Evolutionary conservation across 1,140 invertebrate genomes (phyloP).

Genomic region (Thaumatotibia leucotreta): DNA sequence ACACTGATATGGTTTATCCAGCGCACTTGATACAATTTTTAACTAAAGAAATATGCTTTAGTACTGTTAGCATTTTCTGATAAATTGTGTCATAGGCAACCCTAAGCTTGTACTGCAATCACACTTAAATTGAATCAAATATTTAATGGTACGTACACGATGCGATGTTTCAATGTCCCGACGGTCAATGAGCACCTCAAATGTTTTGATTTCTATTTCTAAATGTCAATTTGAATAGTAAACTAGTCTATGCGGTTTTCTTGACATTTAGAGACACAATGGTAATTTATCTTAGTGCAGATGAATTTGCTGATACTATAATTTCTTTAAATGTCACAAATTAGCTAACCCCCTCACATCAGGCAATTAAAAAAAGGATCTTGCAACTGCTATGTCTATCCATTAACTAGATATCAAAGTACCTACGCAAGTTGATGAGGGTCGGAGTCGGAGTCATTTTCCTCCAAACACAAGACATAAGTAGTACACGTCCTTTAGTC

Average conservation of each 20-base stretch:
- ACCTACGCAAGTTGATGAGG: background rate
- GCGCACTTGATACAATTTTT: too few relatives aligned
- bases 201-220: background rate
- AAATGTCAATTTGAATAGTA: too few relatives aligned
- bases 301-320: too few relatives aligned
- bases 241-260: too few relatives aligned
- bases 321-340: too few relatives aligned
- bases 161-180: background rate
- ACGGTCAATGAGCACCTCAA: background rate
- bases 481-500: background rate
- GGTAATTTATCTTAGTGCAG: too few relatives aligned
- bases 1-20: too few relatives aligned
- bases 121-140: background rate
- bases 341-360: too few relatives aligned
- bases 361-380: too few relatives aligned
- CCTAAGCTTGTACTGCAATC: background rate
- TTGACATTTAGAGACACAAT: too few relatives aligned
- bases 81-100: background rate
- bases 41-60: too few relatives aligned
- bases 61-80: too few relatives aligned
- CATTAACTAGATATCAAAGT: background rate
- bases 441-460: background rate
- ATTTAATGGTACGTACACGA: background rate
- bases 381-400: background rate
- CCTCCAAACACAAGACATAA: background rate